Evolutionary conservation across 1,140 invertebrate species (phyloP).

Genomic region (Steinernema khuongi): DNA sequence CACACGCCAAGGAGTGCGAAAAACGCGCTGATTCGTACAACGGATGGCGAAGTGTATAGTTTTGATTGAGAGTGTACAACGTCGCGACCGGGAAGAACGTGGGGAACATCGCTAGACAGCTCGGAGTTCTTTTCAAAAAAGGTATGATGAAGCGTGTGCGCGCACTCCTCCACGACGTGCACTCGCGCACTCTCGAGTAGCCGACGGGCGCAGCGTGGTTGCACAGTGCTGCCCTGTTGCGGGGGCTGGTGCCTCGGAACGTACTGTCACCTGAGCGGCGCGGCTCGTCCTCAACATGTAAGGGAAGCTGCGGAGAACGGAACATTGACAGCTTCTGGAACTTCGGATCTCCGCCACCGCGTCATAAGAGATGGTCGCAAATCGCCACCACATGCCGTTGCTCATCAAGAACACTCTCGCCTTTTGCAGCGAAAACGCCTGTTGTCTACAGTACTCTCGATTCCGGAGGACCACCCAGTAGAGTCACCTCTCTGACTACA

Average conservation of each 20-base stretch:
- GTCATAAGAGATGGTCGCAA: too few species aligned
- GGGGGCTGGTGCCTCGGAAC: not conserved
- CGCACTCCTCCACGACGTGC: not conserved
- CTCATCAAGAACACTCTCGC: not conserved
- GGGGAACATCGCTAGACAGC: not conserved
- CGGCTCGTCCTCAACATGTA: not conserved
- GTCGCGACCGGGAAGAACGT: not conserved
- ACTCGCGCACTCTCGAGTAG: conserved; percentile 9
- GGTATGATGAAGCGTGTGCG: conserved; percentile 12
- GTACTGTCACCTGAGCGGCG: not conserved
- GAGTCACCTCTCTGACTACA: not conserved
- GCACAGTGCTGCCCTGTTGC: not conserved
- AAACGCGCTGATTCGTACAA: too few species aligned
- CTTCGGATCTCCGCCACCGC: too few species aligned
- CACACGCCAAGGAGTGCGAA: too few species aligned
- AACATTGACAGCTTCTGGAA: too few species aligned
- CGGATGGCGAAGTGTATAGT: too few species aligned
- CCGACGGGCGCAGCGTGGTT: not conserved
- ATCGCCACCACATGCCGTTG: not conserved
- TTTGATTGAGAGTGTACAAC: too few species aligned
- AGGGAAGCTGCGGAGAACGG: too few species aligned
- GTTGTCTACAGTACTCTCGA: not conserved
- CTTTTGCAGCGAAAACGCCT: conserved; percentile 15
- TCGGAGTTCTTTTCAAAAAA: conserved; percentile 5
- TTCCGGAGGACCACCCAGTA: not conserved